These are phyloP conservation scores for Cyanistes caeruleus DNA, from an alignment of 2,113 vertebrate species.

Conservation along the genomic window DNA sequence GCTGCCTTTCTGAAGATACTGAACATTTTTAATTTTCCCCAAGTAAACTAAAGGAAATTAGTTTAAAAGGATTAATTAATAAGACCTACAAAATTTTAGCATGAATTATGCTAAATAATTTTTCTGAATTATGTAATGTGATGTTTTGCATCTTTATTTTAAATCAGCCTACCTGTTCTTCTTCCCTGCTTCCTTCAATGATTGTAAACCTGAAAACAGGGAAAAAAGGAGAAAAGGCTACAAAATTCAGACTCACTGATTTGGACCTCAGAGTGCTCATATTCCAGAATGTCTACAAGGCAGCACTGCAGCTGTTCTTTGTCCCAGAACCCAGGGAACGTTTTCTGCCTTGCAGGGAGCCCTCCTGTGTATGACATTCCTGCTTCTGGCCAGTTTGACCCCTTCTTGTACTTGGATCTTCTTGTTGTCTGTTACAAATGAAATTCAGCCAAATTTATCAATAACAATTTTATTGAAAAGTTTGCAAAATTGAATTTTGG, in stretches of 20 bases:
- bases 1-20: not conserved
- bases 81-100: not conserved
- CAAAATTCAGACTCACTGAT: not conserved
- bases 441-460: too few relatives aligned
- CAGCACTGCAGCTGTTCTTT: not conserved
- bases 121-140: not conserved
- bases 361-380: not conserved
- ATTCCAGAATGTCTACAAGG: not conserved
- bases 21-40: not conserved
- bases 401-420: not conserved
- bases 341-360: not conserved
- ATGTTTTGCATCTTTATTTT: not conserved
- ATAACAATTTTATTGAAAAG: too few relatives aligned
- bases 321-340: not conserved
- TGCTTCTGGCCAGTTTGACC: not conserved
- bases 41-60: not conserved
- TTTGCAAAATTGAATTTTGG: too few relatives aligned
- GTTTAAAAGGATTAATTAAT: not conserved
- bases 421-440: not conserved
- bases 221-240: not conserved
- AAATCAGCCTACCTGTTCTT: not conserved
- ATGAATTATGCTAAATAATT: not conserved
- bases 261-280: accelerated
- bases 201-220: not conserved
- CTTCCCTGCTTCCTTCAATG: not conserved